Percentiles rank a stretch among this genome's conserved stretches.
These are phyloP conservation scores for Eupithecia pulchellata DNA, from an alignment of 2,888 invertebrate species.

Conservation along the genomic window DNA sequence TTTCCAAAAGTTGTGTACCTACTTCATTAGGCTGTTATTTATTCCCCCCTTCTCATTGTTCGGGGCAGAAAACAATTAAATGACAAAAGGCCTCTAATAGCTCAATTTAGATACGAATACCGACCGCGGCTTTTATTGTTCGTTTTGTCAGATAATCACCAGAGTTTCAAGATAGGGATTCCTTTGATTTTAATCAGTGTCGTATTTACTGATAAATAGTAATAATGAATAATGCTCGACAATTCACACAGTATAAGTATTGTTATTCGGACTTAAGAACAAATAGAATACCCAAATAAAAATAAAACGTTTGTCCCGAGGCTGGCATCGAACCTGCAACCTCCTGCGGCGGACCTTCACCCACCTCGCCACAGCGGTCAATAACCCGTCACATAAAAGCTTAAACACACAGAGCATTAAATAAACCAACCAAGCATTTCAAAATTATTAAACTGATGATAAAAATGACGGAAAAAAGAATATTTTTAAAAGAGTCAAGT, in stretches of 20 bases:
- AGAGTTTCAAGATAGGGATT: slow-evolving; percentile 21
- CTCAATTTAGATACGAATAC: slow-evolving; percentile 63
- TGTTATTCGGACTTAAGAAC: neutral
- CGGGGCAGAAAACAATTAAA: slow-evolving; percentile 65
- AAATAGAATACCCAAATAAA: too few species aligned
- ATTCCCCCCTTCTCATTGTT: slow-evolving; percentile 57
- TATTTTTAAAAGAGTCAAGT: slow-evolving; percentile 39
- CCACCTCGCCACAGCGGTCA: too few species aligned
- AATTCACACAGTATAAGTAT: too few species aligned
- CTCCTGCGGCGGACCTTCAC: too few species aligned
- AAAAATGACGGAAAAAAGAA: too few species aligned
- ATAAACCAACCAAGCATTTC: too few species aligned
- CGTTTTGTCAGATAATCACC: slow-evolving; percentile 46
- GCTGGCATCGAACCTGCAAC: too few species aligned
- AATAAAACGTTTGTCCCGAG: too few species aligned
- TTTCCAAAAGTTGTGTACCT: slow-evolving; percentile 48
- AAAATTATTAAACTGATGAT: slow-evolving; percentile 15
- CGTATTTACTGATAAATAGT: neutral
- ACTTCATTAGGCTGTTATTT: slow-evolving; percentile 60
- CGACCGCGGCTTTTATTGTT: slow-evolving; percentile 48
- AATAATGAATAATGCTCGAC: too few species aligned
- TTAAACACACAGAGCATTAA: neutral
- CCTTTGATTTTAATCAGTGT: slow-evolving; percentile 23
- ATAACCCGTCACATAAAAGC: neutral
- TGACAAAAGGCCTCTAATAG: slow-evolving; percentile 66